Conservation (phyloP, 2,797 vertebrate genomes). For the Leuciscus waleckii region DNA sequence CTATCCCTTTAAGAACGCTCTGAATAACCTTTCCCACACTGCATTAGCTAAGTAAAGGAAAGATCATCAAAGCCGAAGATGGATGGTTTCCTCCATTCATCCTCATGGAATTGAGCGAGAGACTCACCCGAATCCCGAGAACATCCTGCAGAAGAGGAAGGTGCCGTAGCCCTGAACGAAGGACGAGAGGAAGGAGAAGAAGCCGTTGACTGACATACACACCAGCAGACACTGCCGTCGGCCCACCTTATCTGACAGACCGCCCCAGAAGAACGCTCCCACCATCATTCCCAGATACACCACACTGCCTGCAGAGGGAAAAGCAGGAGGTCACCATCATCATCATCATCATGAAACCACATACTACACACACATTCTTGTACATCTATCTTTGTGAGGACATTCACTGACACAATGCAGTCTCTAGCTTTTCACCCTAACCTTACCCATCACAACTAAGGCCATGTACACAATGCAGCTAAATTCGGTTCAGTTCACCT, state of each 20-base stretch:
- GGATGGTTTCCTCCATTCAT: not conserved
- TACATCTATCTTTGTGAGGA: not conserved
- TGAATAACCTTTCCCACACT: not conserved
- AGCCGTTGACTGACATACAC: constrained; percentile 95
- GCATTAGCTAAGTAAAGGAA: constrained; percentile 8
- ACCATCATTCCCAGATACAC: constrained; percentile 99
- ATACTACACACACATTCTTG: not conserved
- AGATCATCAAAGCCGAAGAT: not conserved
- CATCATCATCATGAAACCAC: not conserved
- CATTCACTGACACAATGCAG: not conserved
- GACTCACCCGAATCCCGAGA: constrained; percentile 97
- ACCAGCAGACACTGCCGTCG: constrained; percentile 92
- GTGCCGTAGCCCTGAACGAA: constrained; percentile 97
- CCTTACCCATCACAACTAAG: too few species aligned
- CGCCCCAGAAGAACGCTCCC: constrained; percentile 97
- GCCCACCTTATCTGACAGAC: constrained; percentile 93
- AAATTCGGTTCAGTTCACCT: too few species aligned
- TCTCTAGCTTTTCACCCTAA: too few species aligned
- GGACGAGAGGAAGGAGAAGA: constrained; percentile 98
- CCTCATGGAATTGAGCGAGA: not conserved
- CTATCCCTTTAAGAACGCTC: not conserved
- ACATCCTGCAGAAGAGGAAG: constrained; percentile 95
- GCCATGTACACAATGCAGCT: too few species aligned
- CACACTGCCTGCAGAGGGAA: constrained; percentile 85
- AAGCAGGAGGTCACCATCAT: not conserved